Evolutionary conservation across 2,888 invertebrate species (phyloP).

Genomic region (Tiliacea aurago): DNA sequence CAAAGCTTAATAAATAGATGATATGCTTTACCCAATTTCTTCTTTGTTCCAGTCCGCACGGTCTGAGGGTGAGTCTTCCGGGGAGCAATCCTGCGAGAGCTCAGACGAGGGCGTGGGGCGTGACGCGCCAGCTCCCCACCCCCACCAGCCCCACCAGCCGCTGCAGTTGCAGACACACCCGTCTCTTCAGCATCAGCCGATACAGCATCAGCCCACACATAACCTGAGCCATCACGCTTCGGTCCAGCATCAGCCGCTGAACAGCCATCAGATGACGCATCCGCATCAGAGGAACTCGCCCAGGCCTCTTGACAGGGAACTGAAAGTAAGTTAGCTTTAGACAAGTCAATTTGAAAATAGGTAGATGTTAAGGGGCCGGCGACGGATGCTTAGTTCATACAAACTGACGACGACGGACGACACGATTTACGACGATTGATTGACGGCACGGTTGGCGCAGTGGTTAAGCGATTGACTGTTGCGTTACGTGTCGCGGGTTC

Average conservation of each 20-base stretch:
- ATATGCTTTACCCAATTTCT: background rate
- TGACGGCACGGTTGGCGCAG: too few relatives aligned
- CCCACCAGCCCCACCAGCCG: constrained; percentile 66
- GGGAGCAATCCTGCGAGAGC: constrained; percentile 87
- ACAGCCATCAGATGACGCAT: constrained; percentile 78
- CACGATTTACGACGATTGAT: too few relatives aligned
- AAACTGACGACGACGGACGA: too few relatives aligned
- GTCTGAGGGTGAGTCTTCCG: constrained; percentile 87
- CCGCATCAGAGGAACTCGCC: constrained; percentile 84
- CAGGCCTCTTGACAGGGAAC: constrained; percentile 82
- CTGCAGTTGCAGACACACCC: constrained; percentile 59
- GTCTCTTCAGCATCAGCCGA: constrained; percentile 63
- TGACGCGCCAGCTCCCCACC: constrained; percentile 79
- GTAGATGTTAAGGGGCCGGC: too few relatives aligned
- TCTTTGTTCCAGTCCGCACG: constrained; percentile 82
- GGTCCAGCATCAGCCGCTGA: constrained; percentile 72
- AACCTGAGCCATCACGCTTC: constrained; percentile 77
- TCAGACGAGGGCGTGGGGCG: constrained; percentile 88
- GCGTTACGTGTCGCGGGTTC: too few relatives aligned
- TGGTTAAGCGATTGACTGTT: too few relatives aligned
- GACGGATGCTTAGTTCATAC: too few relatives aligned
- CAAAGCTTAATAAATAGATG: background rate
- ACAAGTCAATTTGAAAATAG: too few relatives aligned
- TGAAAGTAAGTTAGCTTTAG: constrained; percentile 75
- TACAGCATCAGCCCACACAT: constrained; percentile 66